Evolutionary conservation across 2,797 vertebrate genomes (phyloP), one percentile per base, ranked within the genome.

Genomic region (Agapornis canus): DNA sequence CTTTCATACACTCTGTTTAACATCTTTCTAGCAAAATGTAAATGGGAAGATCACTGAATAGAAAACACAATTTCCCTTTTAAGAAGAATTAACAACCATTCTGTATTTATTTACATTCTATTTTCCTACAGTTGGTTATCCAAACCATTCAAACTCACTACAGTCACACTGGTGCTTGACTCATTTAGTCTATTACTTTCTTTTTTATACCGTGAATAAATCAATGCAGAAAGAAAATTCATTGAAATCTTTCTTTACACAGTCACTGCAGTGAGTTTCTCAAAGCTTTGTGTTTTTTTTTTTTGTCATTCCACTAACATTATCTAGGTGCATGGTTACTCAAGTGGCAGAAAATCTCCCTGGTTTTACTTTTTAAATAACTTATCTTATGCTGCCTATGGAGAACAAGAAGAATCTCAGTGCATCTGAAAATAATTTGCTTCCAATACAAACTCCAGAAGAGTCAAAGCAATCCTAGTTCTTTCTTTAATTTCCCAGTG

Each of bases 21-120:
- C 71, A 47, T 59, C 84, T 86, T 93, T 65, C 79, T 72, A 89
- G 77, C 52, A 79, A 83, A 94, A 82, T 22, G 70, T 48, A 95
- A 94, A 86, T 68, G 32, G 31, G 25, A 89, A 83, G 86, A 94
- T 69, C 80, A 48, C 4, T 56, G 56, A 92, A 56, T 6, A 64
- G 78, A 82, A 95, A 91, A 54, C 27, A 45, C 1, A 0, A 16
- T 31, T 82, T 84, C 51, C 79, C 75, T 89, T 93, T 86, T 61
- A 75, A 82, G 72, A 90, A 31, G 72, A 76, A 84, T 83, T 87
- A 94, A 86, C 19, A 83, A 59, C 15, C 2, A 3, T 76, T 85
- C 82, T 57, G 29, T 49, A 61, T 47, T 65, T 72, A 65, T 60
- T 91, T 65, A 65, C 35, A 47, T 60, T 75, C 66, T 79, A 25